Conservation (phyloP, 2,888 invertebrate species). For the Caenorhabditis imperialis region DNA sequence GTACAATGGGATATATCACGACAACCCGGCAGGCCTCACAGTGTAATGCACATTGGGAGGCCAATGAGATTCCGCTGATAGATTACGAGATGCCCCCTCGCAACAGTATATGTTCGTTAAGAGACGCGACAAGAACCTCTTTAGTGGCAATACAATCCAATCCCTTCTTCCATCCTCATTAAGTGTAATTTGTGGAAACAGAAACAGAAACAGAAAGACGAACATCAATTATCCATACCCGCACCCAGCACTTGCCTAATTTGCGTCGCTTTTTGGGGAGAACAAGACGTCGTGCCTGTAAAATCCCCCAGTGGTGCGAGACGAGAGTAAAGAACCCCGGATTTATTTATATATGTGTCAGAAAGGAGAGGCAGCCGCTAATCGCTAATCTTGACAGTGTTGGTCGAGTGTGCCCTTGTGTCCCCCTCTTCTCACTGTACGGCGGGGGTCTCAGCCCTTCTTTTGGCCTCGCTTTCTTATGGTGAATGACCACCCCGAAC, state of each 20-base stretch:
- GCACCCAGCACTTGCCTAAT: slow-evolving; percentile 32
- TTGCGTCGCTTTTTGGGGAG: slow-evolving; percentile 19
- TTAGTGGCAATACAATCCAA: too few species aligned
- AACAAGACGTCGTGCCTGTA: slow-evolving; percentile 25
- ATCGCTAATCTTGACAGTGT: slow-evolving; percentile 57
- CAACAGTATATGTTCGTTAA: too few species aligned
- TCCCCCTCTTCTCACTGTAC: slow-evolving; percentile 50
- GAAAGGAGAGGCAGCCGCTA: slow-evolving; percentile 45
- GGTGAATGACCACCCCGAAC: slow-evolving; percentile 48
- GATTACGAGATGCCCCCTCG: slow-evolving; percentile 6
- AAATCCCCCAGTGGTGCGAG: too few species aligned
- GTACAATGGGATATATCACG: slow-evolving; percentile 54
- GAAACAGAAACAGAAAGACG: too few species aligned
- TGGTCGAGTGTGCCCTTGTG: slow-evolving; percentile 54
- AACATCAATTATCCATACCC: slow-evolving; percentile 46
- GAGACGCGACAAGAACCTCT: too few species aligned
- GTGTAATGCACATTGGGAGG: slow-evolving; percentile 46
- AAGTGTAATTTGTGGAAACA: slow-evolving; percentile 38
- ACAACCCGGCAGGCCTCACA: slow-evolving; percentile 19
- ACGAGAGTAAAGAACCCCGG: slow-evolving; percentile 24
- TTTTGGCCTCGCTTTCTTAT: slow-evolving; percentile 15
- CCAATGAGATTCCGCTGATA: slow-evolving; percentile 15
- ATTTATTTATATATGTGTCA: slow-evolving; percentile 56
- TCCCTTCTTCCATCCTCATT: slow-evolving; percentile 21
- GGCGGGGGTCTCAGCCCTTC: slow-evolving; percentile 30